These are phyloP conservation scores for Drosophila austrosaltans DNA, from an alignment of 2,888 invertebrate genomes.

Conservation along the genomic window DNA sequence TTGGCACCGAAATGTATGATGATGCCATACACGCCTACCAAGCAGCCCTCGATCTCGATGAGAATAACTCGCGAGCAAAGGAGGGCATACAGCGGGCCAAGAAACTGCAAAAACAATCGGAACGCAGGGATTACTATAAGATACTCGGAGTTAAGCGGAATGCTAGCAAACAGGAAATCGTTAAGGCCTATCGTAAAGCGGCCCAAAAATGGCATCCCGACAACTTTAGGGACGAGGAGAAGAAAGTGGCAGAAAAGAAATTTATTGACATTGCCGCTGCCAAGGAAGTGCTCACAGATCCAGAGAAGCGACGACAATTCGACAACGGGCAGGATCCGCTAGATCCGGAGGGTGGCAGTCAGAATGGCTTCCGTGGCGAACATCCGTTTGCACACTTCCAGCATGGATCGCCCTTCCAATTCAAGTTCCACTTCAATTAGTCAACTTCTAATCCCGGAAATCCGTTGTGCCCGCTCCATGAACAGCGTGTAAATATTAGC, in stretches of 20 bases:
- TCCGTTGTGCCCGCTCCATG: conserved; percentile 16
- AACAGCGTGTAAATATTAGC: conserved; percentile 76
- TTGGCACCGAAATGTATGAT: conserved; percentile 95
- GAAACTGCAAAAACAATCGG: conserved; percentile 95
- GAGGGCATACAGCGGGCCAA: conserved; percentile 95
- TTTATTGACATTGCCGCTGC: conserved; percentile 99
- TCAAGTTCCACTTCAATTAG: conserved; percentile 98
- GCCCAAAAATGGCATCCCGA: conserved; percentile 99
- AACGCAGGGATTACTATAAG: conserved; percentile 98
- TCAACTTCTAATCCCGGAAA: conserved; percentile 26
- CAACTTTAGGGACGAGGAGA: conserved; percentile 94
- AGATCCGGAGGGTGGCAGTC: conserved; percentile 91
- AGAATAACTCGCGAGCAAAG: conserved; percentile 90
- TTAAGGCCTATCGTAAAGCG: conserved; percentile 97
- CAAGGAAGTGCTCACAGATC: conserved; percentile 95
- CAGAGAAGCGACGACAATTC: conserved; percentile 96
- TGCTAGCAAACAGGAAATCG: conserved; percentile 96
- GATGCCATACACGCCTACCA: conserved; percentile 95
- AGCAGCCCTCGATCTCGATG: conserved; percentile 92
- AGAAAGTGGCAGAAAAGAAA: conserved; percentile 97
- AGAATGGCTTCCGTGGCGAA: conserved; percentile 85
- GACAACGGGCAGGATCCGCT: conserved; percentile 98
- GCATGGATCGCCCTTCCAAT: conserved; percentile 95
- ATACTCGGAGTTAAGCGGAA: conserved; percentile 91
- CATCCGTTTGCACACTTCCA: conserved; percentile 93